These are phyloP conservation scores for Euura lappo DNA, from an alignment of 1,140 invertebrate genomes.

Conservation along the genomic window DNA sequence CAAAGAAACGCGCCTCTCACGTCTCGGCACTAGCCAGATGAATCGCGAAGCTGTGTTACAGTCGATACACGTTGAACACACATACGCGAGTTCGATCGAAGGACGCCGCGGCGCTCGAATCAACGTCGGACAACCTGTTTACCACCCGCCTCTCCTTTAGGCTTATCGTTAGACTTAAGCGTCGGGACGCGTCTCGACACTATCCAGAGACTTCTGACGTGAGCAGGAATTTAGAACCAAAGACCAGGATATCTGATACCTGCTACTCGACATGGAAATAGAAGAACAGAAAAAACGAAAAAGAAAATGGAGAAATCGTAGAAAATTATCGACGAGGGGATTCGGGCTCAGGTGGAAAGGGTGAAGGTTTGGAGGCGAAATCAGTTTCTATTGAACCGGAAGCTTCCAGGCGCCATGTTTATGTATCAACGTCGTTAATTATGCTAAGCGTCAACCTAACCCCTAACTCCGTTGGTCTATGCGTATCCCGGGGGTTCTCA, in stretches of 20 bases:
- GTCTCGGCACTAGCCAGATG: background rate
- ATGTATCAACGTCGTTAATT: background rate
- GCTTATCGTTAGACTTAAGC: background rate
- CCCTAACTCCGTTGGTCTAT: background rate
- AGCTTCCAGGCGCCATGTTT: background rate
- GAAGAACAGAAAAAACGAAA: too few species aligned
- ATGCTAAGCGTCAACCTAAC: background rate
- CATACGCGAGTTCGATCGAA: background rate
- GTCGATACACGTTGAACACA: too few species aligned
- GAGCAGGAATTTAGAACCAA: background rate
- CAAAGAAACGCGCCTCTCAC: background rate
- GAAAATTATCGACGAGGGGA: too few species aligned
- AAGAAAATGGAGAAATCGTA: too few species aligned
- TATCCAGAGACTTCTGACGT: background rate
- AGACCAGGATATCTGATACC: too few species aligned
- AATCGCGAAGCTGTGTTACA: too few species aligned
- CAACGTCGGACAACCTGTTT: background rate
- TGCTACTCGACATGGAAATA: too few species aligned
- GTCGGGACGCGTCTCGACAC: background rate
- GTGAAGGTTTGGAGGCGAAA: too few species aligned
- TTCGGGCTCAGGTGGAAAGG: too few species aligned
- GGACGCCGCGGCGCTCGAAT: background rate
- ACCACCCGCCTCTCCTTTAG: background rate
- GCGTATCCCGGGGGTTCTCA: constrained; percentile 1
- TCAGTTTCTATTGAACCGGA: background rate